Base-by-base conservation (phyloP, 2,113 vertebrate genomes). In the Benitochromis conjunctus region DNA sequence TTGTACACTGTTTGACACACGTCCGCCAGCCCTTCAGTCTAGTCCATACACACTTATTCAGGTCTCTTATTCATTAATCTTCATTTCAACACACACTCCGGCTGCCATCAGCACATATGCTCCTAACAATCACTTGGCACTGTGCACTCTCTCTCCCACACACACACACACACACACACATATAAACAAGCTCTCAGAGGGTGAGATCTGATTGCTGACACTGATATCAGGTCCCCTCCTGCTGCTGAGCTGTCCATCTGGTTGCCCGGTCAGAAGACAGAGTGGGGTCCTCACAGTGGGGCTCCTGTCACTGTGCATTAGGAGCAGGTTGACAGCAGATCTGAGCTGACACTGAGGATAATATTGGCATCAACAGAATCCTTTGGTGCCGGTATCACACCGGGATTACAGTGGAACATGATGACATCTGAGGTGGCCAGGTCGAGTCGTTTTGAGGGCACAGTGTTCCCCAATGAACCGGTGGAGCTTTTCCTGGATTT, bases 141-240 rank as follows among this genome's bases (percentile, higher is more conserved):
- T 83, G 90, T 81, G 88, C 89, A 77, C 83, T 60, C 82, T 43
- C 81, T 82, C 71, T 74, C 81, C n/a, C 84, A 29, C 71, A 60
- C 82, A 54, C 78, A 71, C 36, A 77, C 76, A 77, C 76, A 10
- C 9, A 85, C 88, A 87, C 81, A 86, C 82, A 87, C 84, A 88
- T 57, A 86, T 7, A 85, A 58, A 83, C 85, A 85, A 83, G 88
- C 90, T 92, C 92, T 93, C 91, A 29, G 88, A 90, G 89, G 90
- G 85, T 87, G 93, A 94, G 94, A 95, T 95, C 93, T 92, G 94
- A 95, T 95, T 89, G 92, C 94, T 91, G 95, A 95, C 94, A 95
- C 92, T 66, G 95, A 95, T 95, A 95, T 91, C 92, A 83, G 89
- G 64, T 90, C 86, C 89, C 87, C 92, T 87, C 89, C 91, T 82